Evolutionary conservation across 64 coral and sea anemone species (phyloP).

Genomic region (Porites lutea): DNA sequence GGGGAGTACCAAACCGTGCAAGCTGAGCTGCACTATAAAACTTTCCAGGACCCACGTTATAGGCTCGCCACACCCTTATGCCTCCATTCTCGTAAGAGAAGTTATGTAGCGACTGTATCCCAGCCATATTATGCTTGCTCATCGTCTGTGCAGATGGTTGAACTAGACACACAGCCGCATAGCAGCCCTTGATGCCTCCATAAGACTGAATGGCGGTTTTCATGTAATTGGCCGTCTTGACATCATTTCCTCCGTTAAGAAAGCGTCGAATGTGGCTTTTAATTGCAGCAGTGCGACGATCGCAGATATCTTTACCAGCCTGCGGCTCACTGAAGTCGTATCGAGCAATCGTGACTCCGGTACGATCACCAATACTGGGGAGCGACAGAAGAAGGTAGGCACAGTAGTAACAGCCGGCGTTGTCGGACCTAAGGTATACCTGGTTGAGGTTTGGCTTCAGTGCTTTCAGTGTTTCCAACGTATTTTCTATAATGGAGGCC

Average conservation of each 20-base stretch:
- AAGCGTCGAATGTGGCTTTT: constrained; percentile 47
- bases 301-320: constrained; percentile 44
- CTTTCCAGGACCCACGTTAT: too few species aligned
- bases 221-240: too few species aligned
- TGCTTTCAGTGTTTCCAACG: constrained; percentile 20
- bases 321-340: constrained; percentile 42
- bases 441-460: constrained; percentile 53
- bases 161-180: too few species aligned
- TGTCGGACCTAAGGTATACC: constrained; percentile 50
- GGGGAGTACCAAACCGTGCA: too few species aligned
- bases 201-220: constrained; percentile 24
- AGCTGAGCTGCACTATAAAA: too few species aligned
- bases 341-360: constrained; percentile 15
- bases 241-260: constrained; percentile 15
- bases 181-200: constrained; percentile 31
- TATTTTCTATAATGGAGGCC: constrained; percentile 56
- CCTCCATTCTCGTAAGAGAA: too few species aligned
- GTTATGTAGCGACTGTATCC: too few species aligned
- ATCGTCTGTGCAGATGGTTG: too few species aligned
- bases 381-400: constrained; percentile 42
- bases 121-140: too few species aligned
- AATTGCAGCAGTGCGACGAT: background rate
- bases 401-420: constrained; percentile 57
- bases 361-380: constrained; percentile 35
- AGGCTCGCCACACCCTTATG: too few species aligned